Evolutionary conservation across 2,113 vertebrate species (phyloP), one percentile per base, ranked within the genome.

Genomic region (Sylvietta virens): DNA sequence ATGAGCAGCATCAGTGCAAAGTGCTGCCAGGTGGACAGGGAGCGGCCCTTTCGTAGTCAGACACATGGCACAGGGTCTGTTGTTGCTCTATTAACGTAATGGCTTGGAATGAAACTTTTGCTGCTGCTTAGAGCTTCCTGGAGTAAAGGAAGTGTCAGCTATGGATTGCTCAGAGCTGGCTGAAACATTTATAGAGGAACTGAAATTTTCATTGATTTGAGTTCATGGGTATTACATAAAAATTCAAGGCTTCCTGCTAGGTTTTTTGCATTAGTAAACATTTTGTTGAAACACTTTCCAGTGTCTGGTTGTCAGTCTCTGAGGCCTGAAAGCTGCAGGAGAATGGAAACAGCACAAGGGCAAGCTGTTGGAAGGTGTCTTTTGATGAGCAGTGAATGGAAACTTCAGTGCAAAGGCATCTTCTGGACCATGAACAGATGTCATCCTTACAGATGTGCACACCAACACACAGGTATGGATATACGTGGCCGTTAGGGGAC

Each of bases 131-230:
- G 48, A 18, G 51, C 88, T 96, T 97, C 95, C 95, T 94, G 95
- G 44, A 95, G 81, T 26, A 71, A 69, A 95, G 90, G 90, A 97
- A 94, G 58, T 94, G 90, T 91, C 93, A 95, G 94, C 91, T 96
- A 50, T 30, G 11, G 82, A 74, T 94, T 93, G 81, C 86, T 94
- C 91, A 94, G 88, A 96, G 86, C 88, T 97, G 96, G 95, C 95
- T 92, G 96, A 85, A 91, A 94, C 9, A 11, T 97, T 97, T 97
- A 97, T 94, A 94, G 92, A 94, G 97, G 97, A 97, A 97, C 95
- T 56, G 50, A 95, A 94, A 71, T 95, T 93, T 96, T 94, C 65
- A 93, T 92, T 95, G 83, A 92, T 94, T 96, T 86, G 57, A 66
- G 35, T 94, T 97, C 94, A 95, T 72, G 61, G 45, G 44, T 71